phyloP scores from a whole-genome alignment of 2,113 vertebrate genomes.

The Haemorhous mexicanus region DNA sequence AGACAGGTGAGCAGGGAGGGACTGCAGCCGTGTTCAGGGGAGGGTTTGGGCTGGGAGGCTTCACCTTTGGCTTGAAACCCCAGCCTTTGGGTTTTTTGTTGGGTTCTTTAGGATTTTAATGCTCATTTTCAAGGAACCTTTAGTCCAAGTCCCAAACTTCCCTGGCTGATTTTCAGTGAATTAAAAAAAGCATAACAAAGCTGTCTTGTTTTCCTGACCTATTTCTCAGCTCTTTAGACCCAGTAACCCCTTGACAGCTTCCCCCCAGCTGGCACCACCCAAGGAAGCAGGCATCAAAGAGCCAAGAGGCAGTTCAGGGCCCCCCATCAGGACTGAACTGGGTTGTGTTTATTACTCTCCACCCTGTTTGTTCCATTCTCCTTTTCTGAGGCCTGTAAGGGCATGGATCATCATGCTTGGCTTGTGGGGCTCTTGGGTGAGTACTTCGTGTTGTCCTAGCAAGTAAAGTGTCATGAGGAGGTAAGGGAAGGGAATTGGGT shows the following conservation, averaged over 20 bases:
- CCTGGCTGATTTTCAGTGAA: background rate
- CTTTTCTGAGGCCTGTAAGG: background rate
- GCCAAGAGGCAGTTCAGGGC: background rate
- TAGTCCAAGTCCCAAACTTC: background rate
- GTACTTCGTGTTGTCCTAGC: background rate
- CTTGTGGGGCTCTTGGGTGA: background rate
- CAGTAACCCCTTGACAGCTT: background rate
- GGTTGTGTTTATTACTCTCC: background rate
- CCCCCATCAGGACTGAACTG: background rate
- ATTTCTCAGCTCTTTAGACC: background rate
- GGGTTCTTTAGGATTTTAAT: background rate
- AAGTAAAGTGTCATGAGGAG: background rate
- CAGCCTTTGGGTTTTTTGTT: background rate
- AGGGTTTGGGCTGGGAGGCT: background rate
- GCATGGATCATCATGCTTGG: background rate
- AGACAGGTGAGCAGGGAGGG: constrained; percentile 81
- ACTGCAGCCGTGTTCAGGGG: rapidly evolving
- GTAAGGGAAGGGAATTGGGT: background rate
- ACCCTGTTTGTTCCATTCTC: background rate
- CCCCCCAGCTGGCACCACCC: background rate
- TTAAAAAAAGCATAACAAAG: background rate
- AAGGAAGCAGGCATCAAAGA: background rate
- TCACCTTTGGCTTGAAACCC: background rate
- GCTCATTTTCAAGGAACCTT: background rate
- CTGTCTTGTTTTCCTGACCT: background rate